Conservation (phyloP, 2,888 invertebrate genomes). For the Eupithecia subfuscata region DNA sequence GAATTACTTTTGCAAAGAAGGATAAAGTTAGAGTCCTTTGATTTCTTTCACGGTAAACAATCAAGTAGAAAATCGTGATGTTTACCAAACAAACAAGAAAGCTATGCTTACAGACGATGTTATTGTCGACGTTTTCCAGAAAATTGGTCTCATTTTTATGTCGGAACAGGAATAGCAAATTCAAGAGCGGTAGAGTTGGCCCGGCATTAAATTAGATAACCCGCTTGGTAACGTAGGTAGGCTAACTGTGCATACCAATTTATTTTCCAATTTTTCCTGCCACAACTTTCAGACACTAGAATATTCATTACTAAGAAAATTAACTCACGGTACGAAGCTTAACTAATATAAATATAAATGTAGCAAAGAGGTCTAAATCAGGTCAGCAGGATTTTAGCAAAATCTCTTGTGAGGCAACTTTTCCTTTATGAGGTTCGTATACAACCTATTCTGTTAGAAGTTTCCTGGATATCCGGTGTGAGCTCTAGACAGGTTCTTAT, state of each 20-base stretch:
- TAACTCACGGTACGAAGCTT: slow-evolving; percentile 11
- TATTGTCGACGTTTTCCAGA: slow-evolving; percentile 39
- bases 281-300: slow-evolving; percentile 23
- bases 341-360: slow-evolving; percentile 21
- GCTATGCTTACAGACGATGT: slow-evolving; percentile 38
- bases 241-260: slow-evolving; percentile 28
- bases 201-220: slow-evolving; percentile 37
- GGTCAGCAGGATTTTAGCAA: slow-evolving; percentile 15
- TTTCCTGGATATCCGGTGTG: slow-evolving; percentile 22
- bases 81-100: slow-evolving; percentile 38
- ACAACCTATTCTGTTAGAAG: slow-evolving; percentile 28
- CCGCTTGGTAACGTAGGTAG: slow-evolving; percentile 18
- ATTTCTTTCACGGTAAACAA: slow-evolving; percentile 32
- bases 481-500: slow-evolving; percentile 27
- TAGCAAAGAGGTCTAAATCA: slow-evolving; percentile 17
- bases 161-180: slow-evolving; percentile 35
- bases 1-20: slow-evolving; percentile 9
- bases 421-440: slow-evolving; percentile 21
- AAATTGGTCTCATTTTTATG: slow-evolving; percentile 35
- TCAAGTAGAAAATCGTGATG: slow-evolving; percentile 35
- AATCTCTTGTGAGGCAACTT: slow-evolving; percentile 18
- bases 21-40: slow-evolving; percentile 25
- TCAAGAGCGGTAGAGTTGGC: slow-evolving; percentile 26
- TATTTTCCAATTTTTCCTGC: slow-evolving; percentile 23
- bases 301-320: slow-evolving; percentile 30